Evolutionary conservation across 1,140 invertebrate species (phyloP).

Genomic region (Conopomorpha cramerella): DNA sequence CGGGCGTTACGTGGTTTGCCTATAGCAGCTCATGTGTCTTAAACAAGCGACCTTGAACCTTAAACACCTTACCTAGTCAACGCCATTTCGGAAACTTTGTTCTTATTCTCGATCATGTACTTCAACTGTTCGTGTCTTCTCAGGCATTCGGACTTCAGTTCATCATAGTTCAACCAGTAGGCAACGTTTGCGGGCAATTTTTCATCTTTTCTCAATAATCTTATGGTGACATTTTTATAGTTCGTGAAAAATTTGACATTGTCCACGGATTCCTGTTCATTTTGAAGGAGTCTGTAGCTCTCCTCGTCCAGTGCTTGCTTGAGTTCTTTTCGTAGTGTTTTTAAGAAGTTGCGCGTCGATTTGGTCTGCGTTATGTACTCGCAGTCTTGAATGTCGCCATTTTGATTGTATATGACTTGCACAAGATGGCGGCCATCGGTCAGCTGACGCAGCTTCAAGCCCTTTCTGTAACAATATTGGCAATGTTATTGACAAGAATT

Average conservation of each 20-base stretch:
- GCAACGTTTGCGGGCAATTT: slow-evolving; percentile 41
- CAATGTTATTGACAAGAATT: slow-evolving; percentile 7
- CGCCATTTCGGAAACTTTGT: slow-evolving; percentile 20
- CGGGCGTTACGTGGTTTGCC: too few relatives aligned
- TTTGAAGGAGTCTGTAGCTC: slow-evolving; percentile 22
- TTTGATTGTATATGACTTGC: slow-evolving; percentile 68
- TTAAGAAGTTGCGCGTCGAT: slow-evolving; percentile 61
- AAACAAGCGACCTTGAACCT: too few relatives aligned
- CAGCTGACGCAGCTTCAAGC: slow-evolving; percentile 67
- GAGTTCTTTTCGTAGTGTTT: slow-evolving; percentile 60
- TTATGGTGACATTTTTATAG: slow-evolving; percentile 46
- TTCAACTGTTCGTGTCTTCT: slow-evolving; percentile 43
- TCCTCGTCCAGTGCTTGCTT: slow-evolving; percentile 48
- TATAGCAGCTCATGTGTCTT: too few relatives aligned
- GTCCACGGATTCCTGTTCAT: slow-evolving; percentile 13
- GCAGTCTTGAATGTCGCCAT: slow-evolving; percentile 66
- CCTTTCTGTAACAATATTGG: slow-evolving; percentile 50
- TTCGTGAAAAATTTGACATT: slow-evolving; percentile 35
- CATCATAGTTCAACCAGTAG: slow-evolving; percentile 58
- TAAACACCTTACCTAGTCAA: slow-evolving; percentile 37
- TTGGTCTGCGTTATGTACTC: slow-evolving; percentile 63
- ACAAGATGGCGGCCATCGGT: slow-evolving; percentile 68
- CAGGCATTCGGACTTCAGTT: slow-evolving; percentile 55
- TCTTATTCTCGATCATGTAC: slow-evolving; percentile 35
- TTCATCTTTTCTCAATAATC: slow-evolving; percentile 29